These are phyloP conservation scores for Leptonema lineaticorne DNA, from an alignment of 1,140 invertebrate genomes.

Conservation along the genomic window DNA sequence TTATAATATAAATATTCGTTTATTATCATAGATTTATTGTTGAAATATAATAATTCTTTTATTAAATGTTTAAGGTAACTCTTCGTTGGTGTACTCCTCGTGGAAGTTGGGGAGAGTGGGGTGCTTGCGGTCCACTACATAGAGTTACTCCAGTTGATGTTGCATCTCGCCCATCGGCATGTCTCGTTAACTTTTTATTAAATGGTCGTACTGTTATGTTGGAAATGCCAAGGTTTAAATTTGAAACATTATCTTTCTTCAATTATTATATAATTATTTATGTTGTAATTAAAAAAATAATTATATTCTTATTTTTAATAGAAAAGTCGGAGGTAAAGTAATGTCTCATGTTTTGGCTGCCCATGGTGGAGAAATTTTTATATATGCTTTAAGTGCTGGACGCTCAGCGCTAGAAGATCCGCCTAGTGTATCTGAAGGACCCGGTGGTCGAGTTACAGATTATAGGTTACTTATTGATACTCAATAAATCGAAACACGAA, in stretches of 20 bases:
- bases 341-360: conserved; percentile 91
- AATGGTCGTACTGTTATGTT: conserved; percentile 92
- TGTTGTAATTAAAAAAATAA: neutral
- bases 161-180: conserved; percentile 91
- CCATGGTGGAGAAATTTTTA: conserved; percentile 95
- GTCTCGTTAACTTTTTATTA: conserved; percentile 93
- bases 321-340: conserved; percentile 81
- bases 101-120: conserved; percentile 72
- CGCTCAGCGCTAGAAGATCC: conserved; percentile 92
- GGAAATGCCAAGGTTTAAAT: conserved; percentile 78
- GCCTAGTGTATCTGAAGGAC: conserved; percentile 91
- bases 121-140: conserved; percentile 75
- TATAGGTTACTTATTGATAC: conserved; percentile 61
- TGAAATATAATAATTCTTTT: neutral
- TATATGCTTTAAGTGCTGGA: conserved; percentile 84
- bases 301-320: conserved; percentile 22
- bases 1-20: neutral
- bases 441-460: conserved; percentile 90
- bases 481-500: conserved; percentile 2
- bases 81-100: conserved; percentile 96
- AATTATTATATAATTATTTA: neutral
- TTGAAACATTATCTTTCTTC: neutral
- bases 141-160: conserved; percentile 95
- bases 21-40: neutral
- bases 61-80: conserved; percentile 68